phyloP scores from a whole-genome alignment of 2,113 vertebrate species.

The Siphamia tubifer region DNA sequence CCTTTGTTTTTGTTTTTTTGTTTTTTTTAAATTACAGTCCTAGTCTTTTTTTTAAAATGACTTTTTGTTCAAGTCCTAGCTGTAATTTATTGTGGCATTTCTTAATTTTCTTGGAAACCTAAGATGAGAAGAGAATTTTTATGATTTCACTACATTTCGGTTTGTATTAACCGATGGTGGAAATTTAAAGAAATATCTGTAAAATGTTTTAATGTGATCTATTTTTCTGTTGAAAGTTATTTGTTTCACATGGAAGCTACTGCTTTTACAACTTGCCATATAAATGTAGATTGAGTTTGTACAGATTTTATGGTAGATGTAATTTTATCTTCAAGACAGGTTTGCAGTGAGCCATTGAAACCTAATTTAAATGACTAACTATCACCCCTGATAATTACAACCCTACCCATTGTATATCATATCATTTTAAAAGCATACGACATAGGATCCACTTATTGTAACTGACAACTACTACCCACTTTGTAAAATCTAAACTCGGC shows the following conservation, averaged over 20 bases:
- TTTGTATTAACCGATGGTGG: conserved; percentile 56
- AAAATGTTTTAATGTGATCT: conserved; percentile 63
- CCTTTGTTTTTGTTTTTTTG: conserved; percentile 26
- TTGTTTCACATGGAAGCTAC: conserved; percentile 51
- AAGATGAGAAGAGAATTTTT: conserved; percentile 57
- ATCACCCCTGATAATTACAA: conserved; percentile 43
- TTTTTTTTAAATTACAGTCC: conserved; percentile 23
- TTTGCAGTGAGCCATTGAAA: conserved; percentile 71
- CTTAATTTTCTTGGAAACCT: conserved; percentile 59
- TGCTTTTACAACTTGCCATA: conserved; percentile 70
- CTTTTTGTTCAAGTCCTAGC: conserved; percentile 55
- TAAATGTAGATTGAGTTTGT: conserved; percentile 70
- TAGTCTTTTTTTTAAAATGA: conserved; percentile 30
- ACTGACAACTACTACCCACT: conserved; percentile 56
- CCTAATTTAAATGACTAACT: conserved; percentile 53
- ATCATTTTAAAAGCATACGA: background rate
- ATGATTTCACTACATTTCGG: conserved; percentile 60
- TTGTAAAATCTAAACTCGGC: no score
- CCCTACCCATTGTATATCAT: conserved; percentile 20
- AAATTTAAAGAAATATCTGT: conserved; percentile 56
- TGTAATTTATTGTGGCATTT: conserved; percentile 78
- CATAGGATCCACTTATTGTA: conserved; percentile 34
- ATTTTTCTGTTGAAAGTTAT: conserved; percentile 49
- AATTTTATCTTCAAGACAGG: conserved; percentile 60
- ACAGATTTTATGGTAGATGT: conserved; percentile 74